Base-by-base conservation (phyloP, 2,888 invertebrate genomes). In the Meghimatium bilineatum region DNA sequence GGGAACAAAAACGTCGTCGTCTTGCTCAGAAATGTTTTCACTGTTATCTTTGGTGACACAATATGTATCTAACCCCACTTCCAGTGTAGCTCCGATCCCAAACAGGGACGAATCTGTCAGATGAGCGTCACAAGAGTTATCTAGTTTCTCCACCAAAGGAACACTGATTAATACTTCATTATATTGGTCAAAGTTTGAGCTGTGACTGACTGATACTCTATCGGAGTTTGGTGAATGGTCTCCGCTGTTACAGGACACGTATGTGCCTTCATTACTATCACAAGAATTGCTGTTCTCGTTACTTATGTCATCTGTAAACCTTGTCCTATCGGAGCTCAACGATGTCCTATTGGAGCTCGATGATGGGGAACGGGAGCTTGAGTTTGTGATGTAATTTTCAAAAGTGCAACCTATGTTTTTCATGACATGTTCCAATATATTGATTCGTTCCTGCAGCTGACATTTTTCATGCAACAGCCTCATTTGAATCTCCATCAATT, bases 391-490 rank as follows among this genome's bases (percentile, higher is more conserved):
- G 44, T 12, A 5, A 12, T 5, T 44, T 44, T 23, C 56, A 17
- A 56, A 6, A 17, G 6, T 56, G 20, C 56, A 34, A 26, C 34
- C 10, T 56, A 76, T 56, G 34, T 23, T 76, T 0, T 76, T 56
- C 1, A 23, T 1, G 3, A 56, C 60, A 60, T 60, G 32, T 32
- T 60, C 20, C 23, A 76, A 56, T 26, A 60, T 14, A 14, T 23
- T 60, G 12, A 60, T 20, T 8, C n/a, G 32, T 26, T 76, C 76
- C 44, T 76, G 56, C 52, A 76, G 60, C 29, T 34, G 56, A 34
- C 32, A 60, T 60, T 76, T 76, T 5, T 76, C 76, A 23, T 76
- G 76, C 56, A 76, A 60, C 23, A 76, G 76, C 32, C 36, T 32
- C 60, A 60, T 76, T n/a, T 76, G 76, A 6, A 26, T 23, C 17